Conservation (phyloP, 2,797 vertebrate species). For the Dermochelys coriacea region DNA sequence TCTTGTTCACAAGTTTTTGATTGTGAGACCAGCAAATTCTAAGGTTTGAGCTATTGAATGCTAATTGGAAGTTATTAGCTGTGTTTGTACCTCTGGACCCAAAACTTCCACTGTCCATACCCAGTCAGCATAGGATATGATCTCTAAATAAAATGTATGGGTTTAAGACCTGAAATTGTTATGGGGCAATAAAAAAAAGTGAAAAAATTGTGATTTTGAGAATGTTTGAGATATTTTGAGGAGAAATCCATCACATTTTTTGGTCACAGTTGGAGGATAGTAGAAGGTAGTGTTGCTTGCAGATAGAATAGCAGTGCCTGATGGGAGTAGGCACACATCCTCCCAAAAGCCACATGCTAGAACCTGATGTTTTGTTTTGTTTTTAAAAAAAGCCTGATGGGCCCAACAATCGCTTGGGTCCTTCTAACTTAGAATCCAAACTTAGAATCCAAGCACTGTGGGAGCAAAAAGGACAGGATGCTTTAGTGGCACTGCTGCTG, state of each 20-base stretch:
- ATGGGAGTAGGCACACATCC: no score
- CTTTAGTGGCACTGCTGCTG: no score
- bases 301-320: no score
- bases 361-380: no score
- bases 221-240: background rate
- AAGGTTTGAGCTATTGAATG: background rate
- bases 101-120: background rate
- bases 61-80: background rate
- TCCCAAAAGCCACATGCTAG: no score
- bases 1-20: background rate
- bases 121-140: background rate
- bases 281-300: no score
- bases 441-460: no score
- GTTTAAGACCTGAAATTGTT: background rate
- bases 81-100: background rate
- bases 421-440: no score
- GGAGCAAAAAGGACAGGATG: no score
- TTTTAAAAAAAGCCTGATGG: no score
- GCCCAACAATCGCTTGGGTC: no score
- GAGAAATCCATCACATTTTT: background rate
- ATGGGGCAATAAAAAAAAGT: background rate
- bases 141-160: background rate
- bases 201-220: background rate
- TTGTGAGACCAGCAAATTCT: background rate
- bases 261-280: no score